Evolutionary conservation across 1,140 invertebrate genomes (phyloP), one percentile per base, ranked within the genome.

Genomic region (Pararge aegeria): DNA sequence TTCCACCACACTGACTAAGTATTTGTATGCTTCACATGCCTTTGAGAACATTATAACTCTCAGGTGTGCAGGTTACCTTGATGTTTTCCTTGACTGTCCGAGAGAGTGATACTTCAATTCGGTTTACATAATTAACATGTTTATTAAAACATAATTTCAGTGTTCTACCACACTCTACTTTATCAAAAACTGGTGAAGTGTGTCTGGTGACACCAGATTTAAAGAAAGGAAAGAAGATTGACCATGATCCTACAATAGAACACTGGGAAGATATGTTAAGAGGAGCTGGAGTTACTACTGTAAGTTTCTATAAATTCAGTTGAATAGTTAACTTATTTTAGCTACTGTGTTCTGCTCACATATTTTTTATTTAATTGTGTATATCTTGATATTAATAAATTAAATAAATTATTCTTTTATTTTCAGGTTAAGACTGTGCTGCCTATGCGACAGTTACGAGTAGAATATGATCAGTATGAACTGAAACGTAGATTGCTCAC

Each of bases 391-490:
- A n/a, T n/a, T n/a, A n/a, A n/a, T n/a, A n/a, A n/a, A n/a, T n/a
- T n/a, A n/a, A n/a, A n/a, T n/a, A n/a, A n/a, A n/a, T n/a, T n/a
- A n/a, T n/a, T n/a, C n/a, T n/a, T n/a, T n/a, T n/a, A n/a, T 51
- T 77, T 80, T 51, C 59, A 89, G 86, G 73, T 89, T 0, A 89
- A 87, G 72, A 89, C 86, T 20, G 60, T 89, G 18, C 49, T 94
- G 65, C 93, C 93, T 15, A 84, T 94, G 46, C 91, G 92, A 69
- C 91, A 93, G 70, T 67, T 95, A 1, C 91, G 91, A 77, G 92
- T 92, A 1, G 93, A 94, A 78, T 94, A 93, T 80, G 91, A 92
- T 67, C 93, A 93, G 30, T 94, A 87, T 84, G 94, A 94, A 81
- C 74, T 93, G 70, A 93, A 92, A 73, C 83, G 90, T 18, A 92